These are phyloP conservation scores for Phoeniculus purpureus DNA, from an alignment of 2,797 vertebrate species.

Conservation along the genomic window DNA sequence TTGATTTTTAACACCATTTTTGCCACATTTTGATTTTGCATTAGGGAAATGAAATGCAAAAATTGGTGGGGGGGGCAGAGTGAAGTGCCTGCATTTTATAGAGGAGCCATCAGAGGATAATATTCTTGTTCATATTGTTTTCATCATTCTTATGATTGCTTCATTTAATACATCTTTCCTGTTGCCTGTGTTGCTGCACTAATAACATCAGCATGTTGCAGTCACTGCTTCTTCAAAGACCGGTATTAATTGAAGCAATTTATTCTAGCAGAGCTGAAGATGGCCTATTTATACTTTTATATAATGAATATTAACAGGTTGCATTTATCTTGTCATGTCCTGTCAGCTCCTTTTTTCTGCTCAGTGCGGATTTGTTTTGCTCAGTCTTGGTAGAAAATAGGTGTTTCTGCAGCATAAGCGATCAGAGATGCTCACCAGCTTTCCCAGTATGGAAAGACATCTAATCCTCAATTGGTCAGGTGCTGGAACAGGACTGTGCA, in stretches of 20 bases:
- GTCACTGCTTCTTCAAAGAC: constrained; percentile 45
- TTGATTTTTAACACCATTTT: background rate
- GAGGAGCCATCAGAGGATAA: constrained; percentile 1
- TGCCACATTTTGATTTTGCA: background rate
- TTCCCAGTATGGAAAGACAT: background rate
- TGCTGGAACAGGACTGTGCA: too few relatives aligned
- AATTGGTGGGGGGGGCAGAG: background rate
- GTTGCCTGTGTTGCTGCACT: background rate
- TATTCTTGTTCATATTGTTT: constrained; percentile 26
- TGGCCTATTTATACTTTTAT: constrained; percentile 52
- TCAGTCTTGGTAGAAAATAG: background rate
- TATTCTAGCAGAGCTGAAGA: constrained; percentile 50
- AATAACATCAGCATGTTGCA: constrained; percentile 58
- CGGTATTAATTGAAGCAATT: constrained; percentile 69
- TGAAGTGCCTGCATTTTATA: background rate
- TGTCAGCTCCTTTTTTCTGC: constrained; percentile 9
- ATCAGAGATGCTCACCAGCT: background rate
- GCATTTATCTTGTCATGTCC: constrained; percentile 25
- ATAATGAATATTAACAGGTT: constrained; percentile 44
- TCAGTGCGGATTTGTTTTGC: background rate
- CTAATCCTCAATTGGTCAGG: background rate
- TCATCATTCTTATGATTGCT: constrained; percentile 38
- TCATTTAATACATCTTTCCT: constrained; percentile 44
- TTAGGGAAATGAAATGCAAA: background rate
- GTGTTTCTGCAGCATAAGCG: background rate